These are phyloP conservation scores for Aphelenchoides bicaudatus DNA, from an alignment of 2,888 invertebrate genomes.

Conservation along the genomic window DNA sequence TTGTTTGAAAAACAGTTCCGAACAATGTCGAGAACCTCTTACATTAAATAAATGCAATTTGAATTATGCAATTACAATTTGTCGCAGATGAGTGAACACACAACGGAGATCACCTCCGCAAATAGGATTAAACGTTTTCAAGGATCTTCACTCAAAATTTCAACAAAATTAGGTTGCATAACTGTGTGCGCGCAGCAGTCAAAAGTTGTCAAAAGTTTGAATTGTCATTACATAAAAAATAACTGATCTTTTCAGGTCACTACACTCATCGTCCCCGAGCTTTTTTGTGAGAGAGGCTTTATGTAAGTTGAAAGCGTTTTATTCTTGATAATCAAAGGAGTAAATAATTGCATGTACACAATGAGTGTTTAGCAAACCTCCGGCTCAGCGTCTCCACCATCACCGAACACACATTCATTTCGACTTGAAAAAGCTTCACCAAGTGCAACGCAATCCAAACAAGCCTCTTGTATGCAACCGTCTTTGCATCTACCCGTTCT, in stretches of 20 bases:
- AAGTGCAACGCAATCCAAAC: conserved; percentile 9
- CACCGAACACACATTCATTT: conserved; percentile 19
- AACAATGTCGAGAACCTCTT: too few species aligned
- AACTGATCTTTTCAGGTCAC: conserved; percentile 12
- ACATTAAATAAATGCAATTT: too few species aligned
- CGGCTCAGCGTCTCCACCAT: conserved; percentile 23
- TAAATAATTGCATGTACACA: conserved; percentile 24
- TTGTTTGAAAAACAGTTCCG: not conserved
- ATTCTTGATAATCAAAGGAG: too few species aligned
- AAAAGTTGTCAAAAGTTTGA: too few species aligned
- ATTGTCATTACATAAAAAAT: too few species aligned
- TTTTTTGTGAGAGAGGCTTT: not conserved
- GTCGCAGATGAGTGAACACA: not conserved
- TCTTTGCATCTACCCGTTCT: conserved; percentile 55
- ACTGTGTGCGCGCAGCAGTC: not conserved
- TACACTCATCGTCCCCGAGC: conserved; percentile 7
- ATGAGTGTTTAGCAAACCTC: conserved; percentile 28
- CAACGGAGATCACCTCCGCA: not conserved
- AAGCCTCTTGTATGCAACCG: conserved; percentile 29
- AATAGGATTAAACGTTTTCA: not conserved
- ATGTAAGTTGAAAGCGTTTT: too few species aligned
- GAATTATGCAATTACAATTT: too few species aligned
- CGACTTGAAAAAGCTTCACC: conserved; percentile 23
- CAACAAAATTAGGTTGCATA: conserved; percentile 1
- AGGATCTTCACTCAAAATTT: not conserved